Evolutionary conservation across 2,797 vertebrate genomes (phyloP), one percentile per base, ranked within the genome.

Genomic region (Manis pentadactyla): DNA sequence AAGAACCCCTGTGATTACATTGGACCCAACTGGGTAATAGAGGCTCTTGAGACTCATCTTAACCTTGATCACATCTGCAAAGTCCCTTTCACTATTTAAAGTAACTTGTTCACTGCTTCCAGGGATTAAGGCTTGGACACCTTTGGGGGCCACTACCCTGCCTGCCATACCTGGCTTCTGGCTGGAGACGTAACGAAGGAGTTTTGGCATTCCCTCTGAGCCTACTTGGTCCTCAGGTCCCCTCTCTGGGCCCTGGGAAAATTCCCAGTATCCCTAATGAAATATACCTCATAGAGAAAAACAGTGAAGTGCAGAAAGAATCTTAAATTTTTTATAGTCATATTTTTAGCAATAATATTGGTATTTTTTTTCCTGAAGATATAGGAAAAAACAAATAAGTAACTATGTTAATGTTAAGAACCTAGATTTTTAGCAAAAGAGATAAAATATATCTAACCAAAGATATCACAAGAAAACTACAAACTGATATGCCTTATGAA

Each of bases 381-480:
- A 4, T 69, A 93, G 51, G 15, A 37, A 37, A 88, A 89, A 63
- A 5, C 82, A 93, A 73, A 27, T 37, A 79, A 90, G 37, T 71
- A 89, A 64, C 14, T 69, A 15, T 78, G 13, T 64, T 73, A 69
- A 89, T 69, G 17, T 82, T 87, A 93, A 86, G 13, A 94, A 51
- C 25, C 51, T 79, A 68, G 34, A 74, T 64, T 89, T 78, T 93
- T 85, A 61, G 51, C 49, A 46, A 92, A 94, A 59, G 59, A 53
- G 51, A 63, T 66, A 27, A 18, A 83, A 57, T 55, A 64, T 51
- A 29, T 90, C 86, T 86, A 81, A 87, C 39, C 39, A 78, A 86
- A 74, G 66, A 73, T 8, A 66, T 89, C 10, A n/a, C 27, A 86
- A 79, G 85, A 89, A 89, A 85, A 79, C 73, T 68, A 53, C 18